Percentiles rank a stretch among this genome's conserved stretches.
These are phyloP conservation scores for Butastur rufipennis DNA, from an alignment of 2,113 vertebrate genomes.

Conservation along the genomic window DNA sequence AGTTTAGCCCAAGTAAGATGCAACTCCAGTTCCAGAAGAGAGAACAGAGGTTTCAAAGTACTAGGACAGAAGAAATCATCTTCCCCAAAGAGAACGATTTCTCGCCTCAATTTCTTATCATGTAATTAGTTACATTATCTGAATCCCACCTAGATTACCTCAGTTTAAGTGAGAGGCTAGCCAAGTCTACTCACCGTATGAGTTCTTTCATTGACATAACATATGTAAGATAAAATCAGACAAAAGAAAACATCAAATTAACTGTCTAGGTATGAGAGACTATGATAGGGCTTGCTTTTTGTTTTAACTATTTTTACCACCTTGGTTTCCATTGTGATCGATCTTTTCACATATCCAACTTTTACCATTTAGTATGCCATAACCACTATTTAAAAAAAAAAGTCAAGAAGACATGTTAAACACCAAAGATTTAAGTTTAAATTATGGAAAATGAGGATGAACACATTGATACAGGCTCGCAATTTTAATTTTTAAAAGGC, in stretches of 20 bases:
- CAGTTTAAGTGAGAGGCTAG: not conserved
- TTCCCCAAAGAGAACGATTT: not conserved
- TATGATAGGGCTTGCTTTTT: not conserved
- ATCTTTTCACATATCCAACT: not conserved
- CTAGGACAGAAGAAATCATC: not conserved
- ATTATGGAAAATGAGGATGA: conserved; percentile 69
- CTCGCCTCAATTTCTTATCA: not conserved
- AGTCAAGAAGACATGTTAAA: not conserved
- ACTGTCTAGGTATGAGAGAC: not conserved
- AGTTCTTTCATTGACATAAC: not conserved
- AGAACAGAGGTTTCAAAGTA: not conserved
- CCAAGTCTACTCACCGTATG: not conserved
- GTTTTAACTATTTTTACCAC: not conserved
- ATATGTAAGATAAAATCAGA: not conserved
- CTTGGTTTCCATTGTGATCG: not conserved
- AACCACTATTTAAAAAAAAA: not conserved
- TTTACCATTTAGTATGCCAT: not conserved
- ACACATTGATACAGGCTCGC: conserved; percentile 58
- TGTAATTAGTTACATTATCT: not conserved
- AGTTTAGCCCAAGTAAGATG: not conserved
- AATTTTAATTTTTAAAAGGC: conserved; percentile 71
- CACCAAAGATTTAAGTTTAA: conserved; percentile 38
- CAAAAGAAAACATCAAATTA: not conserved
- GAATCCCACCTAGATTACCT: not conserved
- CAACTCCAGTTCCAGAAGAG: not conserved